Evolutionary conservation across 2,797 vertebrate species (phyloP), one percentile per base, ranked within the genome.

Genomic region (Leuciscus waleckii): DNA sequence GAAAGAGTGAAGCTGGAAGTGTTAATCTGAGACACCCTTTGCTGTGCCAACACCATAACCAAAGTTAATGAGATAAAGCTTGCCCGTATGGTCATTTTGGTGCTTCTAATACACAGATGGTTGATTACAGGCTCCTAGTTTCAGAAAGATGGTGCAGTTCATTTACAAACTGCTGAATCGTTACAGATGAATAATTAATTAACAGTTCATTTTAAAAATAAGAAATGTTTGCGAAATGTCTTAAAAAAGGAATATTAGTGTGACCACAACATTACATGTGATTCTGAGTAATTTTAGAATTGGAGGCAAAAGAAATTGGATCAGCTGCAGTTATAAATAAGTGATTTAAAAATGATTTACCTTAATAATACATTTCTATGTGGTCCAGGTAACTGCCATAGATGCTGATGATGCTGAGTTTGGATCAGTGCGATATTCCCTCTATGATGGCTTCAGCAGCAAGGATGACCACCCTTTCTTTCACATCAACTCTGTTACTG

Each of bases 331-430:
- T 16, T 70, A 11, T 56, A 19, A 11, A 73, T 74, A 63, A 32
- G 51, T 35, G 35, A 35, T 35, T 35, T 5, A 35, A 35, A 35
- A 35, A 35, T 5, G 4, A 81, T 81, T 81, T 0, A 5, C 54
- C 7, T 58, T 10, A n/a, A 46, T 65, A 17, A 49, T 65, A 75
- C 2, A 51, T 86, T 79, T 76, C 23, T 51, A 63, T 71, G 46
- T 37, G 43, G 43, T 80, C 0, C 51, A 99, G 98, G 97, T 99
- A 5, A 94, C 93, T 29, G 98, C 98, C 75, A 96, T 92, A 0
- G 98, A 99, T 79, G 94, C 95, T 26, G 98, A 99, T 83, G 90
- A 94, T 0, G 95, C 94, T 17, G 94, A 93, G 49, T 98, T 97
- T 65, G 96, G 96, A 80, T 89, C 90, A 16, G 92, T 99, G 11